phyloP scores from a whole-genome alignment of 2,113 vertebrate species.

The Leiothrix lutea region DNA sequence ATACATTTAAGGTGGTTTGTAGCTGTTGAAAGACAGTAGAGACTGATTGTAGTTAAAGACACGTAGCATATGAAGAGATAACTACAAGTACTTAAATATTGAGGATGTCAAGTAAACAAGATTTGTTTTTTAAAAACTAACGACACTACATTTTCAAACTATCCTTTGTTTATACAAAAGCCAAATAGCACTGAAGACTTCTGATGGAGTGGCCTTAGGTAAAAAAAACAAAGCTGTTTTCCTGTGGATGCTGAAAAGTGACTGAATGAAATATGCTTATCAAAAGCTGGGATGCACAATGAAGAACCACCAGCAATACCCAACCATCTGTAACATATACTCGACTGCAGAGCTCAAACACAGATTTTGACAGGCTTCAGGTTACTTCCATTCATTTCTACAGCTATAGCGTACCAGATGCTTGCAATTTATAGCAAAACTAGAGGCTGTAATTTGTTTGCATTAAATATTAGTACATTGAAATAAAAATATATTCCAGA shows the following conservation, averaged over 20 bases:
- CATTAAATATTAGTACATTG: constrained; percentile 45
- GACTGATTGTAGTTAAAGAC: not conserved
- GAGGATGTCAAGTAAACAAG: not conserved
- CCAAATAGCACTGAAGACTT: not conserved
- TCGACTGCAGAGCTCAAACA: not conserved
- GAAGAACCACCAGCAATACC: not conserved
- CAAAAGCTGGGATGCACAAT: not conserved
- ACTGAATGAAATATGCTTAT: not conserved
- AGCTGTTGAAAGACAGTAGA: not conserved
- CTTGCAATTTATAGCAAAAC: constrained; percentile 19
- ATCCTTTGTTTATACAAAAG: not conserved
- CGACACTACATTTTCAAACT: not conserved
- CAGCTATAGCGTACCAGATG: not conserved
- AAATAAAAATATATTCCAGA: not conserved
- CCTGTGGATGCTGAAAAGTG: not conserved
- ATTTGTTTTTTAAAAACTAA: not conserved
- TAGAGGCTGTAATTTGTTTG: constrained; percentile 24
- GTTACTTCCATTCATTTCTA: constrained; percentile 11
- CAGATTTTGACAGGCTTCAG: constrained; percentile 4
- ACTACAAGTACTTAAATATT: not conserved
- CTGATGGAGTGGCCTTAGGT: not conserved
- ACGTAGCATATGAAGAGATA: not conserved
- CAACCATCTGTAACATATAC: not conserved
- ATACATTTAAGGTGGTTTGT: constrained; percentile 27
- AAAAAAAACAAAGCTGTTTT: not conserved